Evolutionary conservation across 2,888 invertebrate genomes (phyloP).

Genomic region (Dastarcus helophoroides): DNA sequence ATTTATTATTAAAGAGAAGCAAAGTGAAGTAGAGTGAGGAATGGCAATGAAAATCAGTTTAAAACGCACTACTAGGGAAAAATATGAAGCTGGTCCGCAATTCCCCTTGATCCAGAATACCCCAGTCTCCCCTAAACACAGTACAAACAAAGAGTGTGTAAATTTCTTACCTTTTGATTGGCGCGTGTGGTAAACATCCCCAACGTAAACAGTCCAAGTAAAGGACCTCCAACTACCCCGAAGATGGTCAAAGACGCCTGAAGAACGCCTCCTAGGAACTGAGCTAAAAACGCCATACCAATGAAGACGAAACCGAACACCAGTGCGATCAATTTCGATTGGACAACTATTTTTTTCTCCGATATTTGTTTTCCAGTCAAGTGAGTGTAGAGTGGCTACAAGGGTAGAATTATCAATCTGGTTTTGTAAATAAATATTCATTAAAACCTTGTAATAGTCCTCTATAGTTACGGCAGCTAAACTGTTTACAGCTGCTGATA

Average conservation of each 20-base stretch:
- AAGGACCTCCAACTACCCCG: slow-evolving; percentile 77
- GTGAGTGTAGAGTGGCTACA: slow-evolving; percentile 33
- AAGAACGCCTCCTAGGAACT: slow-evolving; percentile 75
- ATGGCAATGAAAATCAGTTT: too few relatives aligned
- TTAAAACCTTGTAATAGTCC: slow-evolving; percentile 65
- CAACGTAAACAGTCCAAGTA: slow-evolving; percentile 74
- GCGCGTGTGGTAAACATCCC: slow-evolving; percentile 71
- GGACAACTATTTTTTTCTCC: slow-evolving; percentile 38
- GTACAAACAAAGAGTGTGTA: neutral
- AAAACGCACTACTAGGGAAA: too few relatives aligned
- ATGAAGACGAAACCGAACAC: slow-evolving; percentile 65
- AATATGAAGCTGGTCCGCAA: neutral
- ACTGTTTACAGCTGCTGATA: slow-evolving; percentile 85
- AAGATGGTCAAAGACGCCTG: slow-evolving; percentile 78
- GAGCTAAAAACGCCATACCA: slow-evolving; percentile 70
- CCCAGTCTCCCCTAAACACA: too few relatives aligned
- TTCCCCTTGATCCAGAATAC: too few relatives aligned
- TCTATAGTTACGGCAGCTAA: slow-evolving; percentile 81
- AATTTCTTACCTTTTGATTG: slow-evolving; percentile 48
- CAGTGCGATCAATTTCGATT: slow-evolving; percentile 58
- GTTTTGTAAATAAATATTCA: too few relatives aligned
- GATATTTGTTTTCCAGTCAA: slow-evolving; percentile 32
- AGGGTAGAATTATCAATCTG: too few relatives aligned
- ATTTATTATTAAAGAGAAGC: too few relatives aligned
- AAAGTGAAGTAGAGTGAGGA: too few relatives aligned